Evolutionary conservation across 1,140 invertebrate genomes (phyloP), one percentile per base, ranked within the genome.

Genomic region (Polypedilum vanderplanki): DNA sequence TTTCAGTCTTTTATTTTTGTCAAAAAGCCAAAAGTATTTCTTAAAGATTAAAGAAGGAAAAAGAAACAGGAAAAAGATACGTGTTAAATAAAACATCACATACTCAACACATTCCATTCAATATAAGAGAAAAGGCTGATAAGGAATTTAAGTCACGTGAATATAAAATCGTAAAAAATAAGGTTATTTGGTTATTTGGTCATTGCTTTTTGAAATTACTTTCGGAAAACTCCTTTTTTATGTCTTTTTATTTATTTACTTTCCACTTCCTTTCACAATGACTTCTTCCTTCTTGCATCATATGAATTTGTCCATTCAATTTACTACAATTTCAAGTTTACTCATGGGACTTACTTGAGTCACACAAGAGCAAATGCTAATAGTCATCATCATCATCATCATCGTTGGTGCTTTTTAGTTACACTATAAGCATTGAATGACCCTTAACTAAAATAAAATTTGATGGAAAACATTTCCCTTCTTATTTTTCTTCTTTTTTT

Each of bases 141-240:
- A 57, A 57, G 46, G 46, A 70, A 20, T 70, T 70, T 22, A 9
- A 70, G 65, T 70, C 65, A 70, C 65, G 65, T 70, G 65, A 70
- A 70, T 70, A 70, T 70, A 70, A 70, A 70, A 70, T 70, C 65
- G 65, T 70, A 70, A 70, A 70, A 70, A 70, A 70, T 18, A 70
- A 70, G 65, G 65, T 70, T 70, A 70, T 70, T 70, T 70, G 65
- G 65, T 70, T 70, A 70, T 70, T 70, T 70, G 65, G 65, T 70
- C 65, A 70, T 70, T 70, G 17, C 65, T 70, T 70, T 33, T 10
- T 18, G 18, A 57, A 70, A 70, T 70, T 70, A 70, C 65, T 70
- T 70, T 70, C 20, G 18, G 20, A 70, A 70, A 70, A 70, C 20
- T 70, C 65, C 65, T 70, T 70, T 33, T 70, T 70, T 70, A 70